Conservation (phyloP, 1,140 invertebrate genomes). For the roundworm (Caenorhabditis elegans) region DNA sequence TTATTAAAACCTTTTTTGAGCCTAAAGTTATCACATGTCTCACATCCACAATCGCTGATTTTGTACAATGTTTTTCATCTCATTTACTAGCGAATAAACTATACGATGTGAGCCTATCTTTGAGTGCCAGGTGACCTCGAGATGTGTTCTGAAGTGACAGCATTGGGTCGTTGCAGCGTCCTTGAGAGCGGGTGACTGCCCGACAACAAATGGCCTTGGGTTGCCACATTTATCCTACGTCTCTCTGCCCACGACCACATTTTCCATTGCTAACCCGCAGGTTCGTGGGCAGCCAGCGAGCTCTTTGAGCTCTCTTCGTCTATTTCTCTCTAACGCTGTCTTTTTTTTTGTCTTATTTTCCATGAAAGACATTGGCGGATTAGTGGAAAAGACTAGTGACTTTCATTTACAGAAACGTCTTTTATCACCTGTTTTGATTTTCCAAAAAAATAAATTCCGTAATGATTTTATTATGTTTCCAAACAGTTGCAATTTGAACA, state of each 20-base stretch:
- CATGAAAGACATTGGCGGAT: not conserved
- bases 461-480: too few relatives aligned
- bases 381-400: not conserved
- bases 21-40: not conserved
- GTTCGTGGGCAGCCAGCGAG: not conserved
- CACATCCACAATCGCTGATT: not conserved
- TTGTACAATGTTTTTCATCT: not conserved
- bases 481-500: too few relatives aligned
- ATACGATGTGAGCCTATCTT: not conserved
- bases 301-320: not conserved
- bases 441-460: too few relatives aligned
- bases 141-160: constrained; percentile 20
- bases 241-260: not conserved
- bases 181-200: constrained; percentile 9
- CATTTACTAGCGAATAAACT: constrained; percentile 24
- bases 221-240: not conserved
- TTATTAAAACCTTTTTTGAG: not conserved
- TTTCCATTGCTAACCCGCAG: constrained; percentile 11
- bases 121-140: not conserved
- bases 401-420: not conserved
- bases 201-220: not conserved
- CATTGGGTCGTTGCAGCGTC: not conserved
- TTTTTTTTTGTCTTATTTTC: constrained; percentile 15
- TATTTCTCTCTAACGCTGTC: not conserved
- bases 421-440: not conserved